Conservation (phyloP, 2,113 vertebrate species). For the Petaurus breviceps region DNA sequence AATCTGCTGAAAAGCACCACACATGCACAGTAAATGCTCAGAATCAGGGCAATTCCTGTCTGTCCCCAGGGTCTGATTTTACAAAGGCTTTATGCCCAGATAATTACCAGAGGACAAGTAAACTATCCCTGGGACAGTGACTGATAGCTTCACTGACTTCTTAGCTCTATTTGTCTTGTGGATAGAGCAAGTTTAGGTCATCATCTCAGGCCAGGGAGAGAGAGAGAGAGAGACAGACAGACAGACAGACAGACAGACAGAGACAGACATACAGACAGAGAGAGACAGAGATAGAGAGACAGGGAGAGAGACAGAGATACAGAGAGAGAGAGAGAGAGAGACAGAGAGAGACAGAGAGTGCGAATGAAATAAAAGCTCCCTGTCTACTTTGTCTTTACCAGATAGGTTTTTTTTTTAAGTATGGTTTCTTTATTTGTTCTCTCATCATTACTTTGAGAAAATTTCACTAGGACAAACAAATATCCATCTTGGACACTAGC, state of each 20-base stretch:
- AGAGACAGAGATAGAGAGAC: no score
- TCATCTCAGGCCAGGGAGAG: neutral
- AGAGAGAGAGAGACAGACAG: no score
- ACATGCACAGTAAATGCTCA: neutral
- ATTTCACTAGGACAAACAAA: neutral
- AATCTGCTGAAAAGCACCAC: neutral
- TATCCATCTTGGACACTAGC: neutral
- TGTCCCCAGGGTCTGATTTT: neutral
- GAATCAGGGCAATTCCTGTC: neutral
- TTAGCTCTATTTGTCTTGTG: neutral
- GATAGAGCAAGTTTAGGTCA: neutral
- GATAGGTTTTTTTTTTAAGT: neutral
- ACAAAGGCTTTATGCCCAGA: neutral
- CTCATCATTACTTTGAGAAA: neutral
- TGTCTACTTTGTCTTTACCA: neutral
- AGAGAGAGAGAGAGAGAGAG: no score
- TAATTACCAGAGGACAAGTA: neutral
- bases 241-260: no score
- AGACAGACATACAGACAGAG: no score
- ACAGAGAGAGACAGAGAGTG: no score
- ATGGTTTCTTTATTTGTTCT: neutral
- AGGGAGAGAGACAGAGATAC: no score
- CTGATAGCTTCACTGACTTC: neutral
- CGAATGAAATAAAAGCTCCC: neutral
- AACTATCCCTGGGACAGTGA: neutral